Evolutionary conservation across 2,797 vertebrate species (phyloP), one percentile per base, ranked within the genome.

Genomic region (Sibirionetta formosa): DNA sequence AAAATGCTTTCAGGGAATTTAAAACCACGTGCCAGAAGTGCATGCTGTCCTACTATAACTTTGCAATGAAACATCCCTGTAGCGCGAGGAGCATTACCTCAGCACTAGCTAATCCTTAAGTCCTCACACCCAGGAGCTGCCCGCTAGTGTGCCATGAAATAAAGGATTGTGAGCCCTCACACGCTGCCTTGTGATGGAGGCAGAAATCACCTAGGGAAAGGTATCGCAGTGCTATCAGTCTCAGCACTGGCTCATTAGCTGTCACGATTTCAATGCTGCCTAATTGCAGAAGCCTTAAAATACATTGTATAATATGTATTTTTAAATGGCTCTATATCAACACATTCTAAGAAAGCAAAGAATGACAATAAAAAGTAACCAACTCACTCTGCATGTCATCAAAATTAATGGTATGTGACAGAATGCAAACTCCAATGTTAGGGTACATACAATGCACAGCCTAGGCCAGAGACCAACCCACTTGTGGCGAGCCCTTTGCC

Each of bases 401-500:
- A 2, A 9, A 24, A 27, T 38, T 24, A 53, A 1, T 2, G 5
- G 1, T 27, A 56, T 19, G 40, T 16, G 27, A 8, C 36, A 51
- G 89, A 69, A 33, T 2, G 19, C 23, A 48, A 54, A 18, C 44
- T 10, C 1, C 5, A 7, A 1, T 0, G 2, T 5, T 16, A 9
- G 57, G 53, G 27, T 54, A 46, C 9, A 63, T 20, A 3, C 16
- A 22, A 27, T 1, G 12, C 12, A 11, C 1, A 8, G 4, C 42
- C 27, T 9, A 42, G 76, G 46, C 4, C 12, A n/a, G 40, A n/a
- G 17, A 5, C 1, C 2, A 46, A 69, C 5, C 31, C 82, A 3
- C 33, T 5, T 1, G 18, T 26, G 33, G 19, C 8, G 40, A 73
- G 17, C 69, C 80, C 33, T 70, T 36, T 10, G 56, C 29, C 13